phyloP scores from a whole-genome alignment of 2,113 vertebrate genomes.

The Callipepla squamata region DNA sequence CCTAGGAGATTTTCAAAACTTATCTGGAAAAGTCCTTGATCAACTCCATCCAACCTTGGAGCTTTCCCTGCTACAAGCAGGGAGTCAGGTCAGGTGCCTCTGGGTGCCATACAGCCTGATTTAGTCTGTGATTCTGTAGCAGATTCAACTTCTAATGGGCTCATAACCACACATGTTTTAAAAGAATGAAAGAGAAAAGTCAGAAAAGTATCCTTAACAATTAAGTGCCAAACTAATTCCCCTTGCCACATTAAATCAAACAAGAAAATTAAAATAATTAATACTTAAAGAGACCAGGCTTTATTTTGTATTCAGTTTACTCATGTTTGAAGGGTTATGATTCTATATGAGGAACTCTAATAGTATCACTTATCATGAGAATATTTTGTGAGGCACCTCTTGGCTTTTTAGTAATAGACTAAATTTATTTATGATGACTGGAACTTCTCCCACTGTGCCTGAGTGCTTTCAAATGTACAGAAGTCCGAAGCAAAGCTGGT shows the following conservation, averaged over 20 bases:
- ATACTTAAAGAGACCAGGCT: background rate
- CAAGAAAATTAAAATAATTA: background rate
- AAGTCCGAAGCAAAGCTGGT: background rate
- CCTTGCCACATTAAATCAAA: background rate
- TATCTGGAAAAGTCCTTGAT: background rate
- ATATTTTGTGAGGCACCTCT: background rate
- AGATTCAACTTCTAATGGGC: background rate
- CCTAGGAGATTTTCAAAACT: background rate
- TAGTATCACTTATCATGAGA: background rate
- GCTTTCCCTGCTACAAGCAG: background rate
- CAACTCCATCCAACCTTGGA: background rate
- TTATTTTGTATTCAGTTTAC: background rate
- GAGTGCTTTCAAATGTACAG: constrained; percentile 37
- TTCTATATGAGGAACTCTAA: background rate
- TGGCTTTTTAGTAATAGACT: constrained; percentile 5
- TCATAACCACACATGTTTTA: background rate
- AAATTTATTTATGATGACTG: background rate
- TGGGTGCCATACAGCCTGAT: background rate
- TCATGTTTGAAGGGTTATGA: background rate
- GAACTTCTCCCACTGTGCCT: constrained; percentile 1
- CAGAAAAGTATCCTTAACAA: background rate
- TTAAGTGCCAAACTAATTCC: background rate
- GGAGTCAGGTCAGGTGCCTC: background rate
- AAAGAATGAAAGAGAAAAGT: background rate
- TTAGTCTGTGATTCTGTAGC: background rate